Conservation (phyloP, 2,113 vertebrate species). For the Datnioides undecimradiatus region DNA sequence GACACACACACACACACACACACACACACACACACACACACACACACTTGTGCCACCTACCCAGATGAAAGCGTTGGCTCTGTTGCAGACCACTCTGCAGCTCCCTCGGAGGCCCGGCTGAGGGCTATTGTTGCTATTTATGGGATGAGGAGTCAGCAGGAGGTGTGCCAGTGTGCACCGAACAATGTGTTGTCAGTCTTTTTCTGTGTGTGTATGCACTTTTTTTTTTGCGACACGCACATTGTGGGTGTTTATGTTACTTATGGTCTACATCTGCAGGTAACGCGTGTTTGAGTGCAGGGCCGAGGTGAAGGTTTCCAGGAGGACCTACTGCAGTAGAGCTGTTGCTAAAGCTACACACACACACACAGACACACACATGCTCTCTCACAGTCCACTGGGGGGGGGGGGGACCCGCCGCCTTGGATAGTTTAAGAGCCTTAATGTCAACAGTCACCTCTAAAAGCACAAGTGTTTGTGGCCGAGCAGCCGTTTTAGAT, state of each 20-base stretch:
- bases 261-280: neutral
- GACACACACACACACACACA: conserved; percentile 45
- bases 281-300: neutral
- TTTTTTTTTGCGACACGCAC: neutral
- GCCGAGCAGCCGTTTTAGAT: conserved; percentile 56
- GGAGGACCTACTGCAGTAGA: neutral
- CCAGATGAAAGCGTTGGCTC: conserved; percentile 69
- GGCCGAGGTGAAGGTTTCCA: neutral
- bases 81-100: conserved; percentile 44
- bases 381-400: neutral
- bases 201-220: neutral
- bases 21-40: conserved; percentile 27
- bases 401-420: conserved; percentile 33
- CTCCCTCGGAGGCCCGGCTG: conserved; percentile 38
- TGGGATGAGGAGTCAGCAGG: conserved; percentile 54
- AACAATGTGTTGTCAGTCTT: conserved; percentile 3
- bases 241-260: neutral
- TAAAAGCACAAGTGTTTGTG: conserved; percentile 67
- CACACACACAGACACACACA: conserved; percentile 18
- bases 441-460: conserved; percentile 65
- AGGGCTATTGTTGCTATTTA: conserved; percentile 70
- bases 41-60: conserved; percentile 67
- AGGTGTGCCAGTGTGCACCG: conserved; percentile 17
- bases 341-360: neutral
- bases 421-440: conserved; percentile 54